These are phyloP conservation scores for Neostethus bicornis DNA, from an alignment of 2,797 vertebrate species.

Conservation along the genomic window DNA sequence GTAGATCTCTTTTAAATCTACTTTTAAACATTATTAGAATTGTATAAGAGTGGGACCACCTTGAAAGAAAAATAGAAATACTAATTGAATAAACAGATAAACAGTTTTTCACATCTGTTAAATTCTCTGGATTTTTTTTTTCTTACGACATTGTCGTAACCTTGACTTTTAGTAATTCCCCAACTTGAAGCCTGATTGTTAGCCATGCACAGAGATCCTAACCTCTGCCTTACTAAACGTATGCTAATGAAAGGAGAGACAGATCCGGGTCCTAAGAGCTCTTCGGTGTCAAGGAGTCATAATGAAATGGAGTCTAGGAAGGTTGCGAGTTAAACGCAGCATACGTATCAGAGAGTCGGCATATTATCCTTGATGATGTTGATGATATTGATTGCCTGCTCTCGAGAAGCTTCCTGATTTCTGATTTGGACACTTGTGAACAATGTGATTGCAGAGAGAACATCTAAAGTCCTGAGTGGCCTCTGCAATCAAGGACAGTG, in stretches of 20 bases:
- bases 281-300: conserved; percentile 42
- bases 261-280: conserved; percentile 8
- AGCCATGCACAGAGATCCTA: conserved; percentile 8
- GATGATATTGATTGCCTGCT: conserved; percentile 68
- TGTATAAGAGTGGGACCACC: too few relatives aligned
- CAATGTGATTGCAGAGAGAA: conserved; percentile 71
- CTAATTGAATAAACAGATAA: too few relatives aligned
- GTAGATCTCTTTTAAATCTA: too few relatives aligned
- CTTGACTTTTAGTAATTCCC: conserved; percentile 13
- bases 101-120: not conserved
- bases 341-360: conserved; percentile 17
- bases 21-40: too few relatives aligned
- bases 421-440: conserved; percentile 69
- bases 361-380: conserved; percentile 59
- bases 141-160: conserved; percentile 22
- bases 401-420: conserved; percentile 62
- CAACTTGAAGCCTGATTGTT: conserved; percentile 11
- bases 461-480: conserved; percentile 72
- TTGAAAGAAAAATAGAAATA: too few relatives aligned
- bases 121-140: conserved; percentile 4
- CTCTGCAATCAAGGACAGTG: conserved; percentile 74
- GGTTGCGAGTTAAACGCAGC: conserved; percentile 36
- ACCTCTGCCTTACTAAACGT: conserved; percentile 9
- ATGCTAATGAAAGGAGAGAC: conserved; percentile 39
- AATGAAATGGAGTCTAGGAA: conserved; percentile 52